A percentile compares a stretch with the other conserved stretches of the same genome.
Conservation (phyloP, 2,797 vertebrate genomes). For the Pseudochirops corinnae region DNA sequence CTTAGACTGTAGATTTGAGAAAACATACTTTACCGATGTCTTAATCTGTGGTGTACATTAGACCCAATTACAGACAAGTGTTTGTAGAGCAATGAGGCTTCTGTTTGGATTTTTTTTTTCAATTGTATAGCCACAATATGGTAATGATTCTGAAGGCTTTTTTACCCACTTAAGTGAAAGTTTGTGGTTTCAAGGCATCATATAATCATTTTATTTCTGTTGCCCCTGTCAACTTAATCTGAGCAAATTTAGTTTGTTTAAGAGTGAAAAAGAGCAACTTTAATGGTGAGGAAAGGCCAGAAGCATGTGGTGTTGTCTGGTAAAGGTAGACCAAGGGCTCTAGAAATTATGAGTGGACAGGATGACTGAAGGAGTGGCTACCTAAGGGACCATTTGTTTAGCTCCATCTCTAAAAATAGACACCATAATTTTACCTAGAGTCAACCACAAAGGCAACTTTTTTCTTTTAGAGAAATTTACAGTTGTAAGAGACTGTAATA, state of each 20-base stretch:
- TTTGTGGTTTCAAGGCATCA: neutral
- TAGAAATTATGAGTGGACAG: neutral
- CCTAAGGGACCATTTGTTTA: neutral
- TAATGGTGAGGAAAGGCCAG: neutral
- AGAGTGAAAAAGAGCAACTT: neutral
- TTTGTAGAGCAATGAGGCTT: conserved; percentile 18
- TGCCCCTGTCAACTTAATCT: neutral
- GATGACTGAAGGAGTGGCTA: neutral
- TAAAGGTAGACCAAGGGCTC: neutral
- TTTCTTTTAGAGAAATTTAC: neutral
- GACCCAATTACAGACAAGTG: neutral
- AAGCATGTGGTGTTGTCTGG: neutral
- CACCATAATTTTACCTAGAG: neutral
- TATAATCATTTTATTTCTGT: conserved; percentile 17
- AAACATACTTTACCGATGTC: neutral
- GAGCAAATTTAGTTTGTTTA: neutral
- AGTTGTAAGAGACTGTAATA: neutral
- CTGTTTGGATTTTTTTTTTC: neutral
- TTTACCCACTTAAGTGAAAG: neutral
- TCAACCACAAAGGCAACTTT: neutral
- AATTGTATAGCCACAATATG: neutral
- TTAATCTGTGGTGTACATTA: neutral
- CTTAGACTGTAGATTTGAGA: conserved; percentile 7
- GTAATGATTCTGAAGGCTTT: conserved; percentile 40
- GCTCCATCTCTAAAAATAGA: neutral